Base-by-base conservation (phyloP, 2,113 vertebrate genomes). In the Monopterus albus region DNA sequence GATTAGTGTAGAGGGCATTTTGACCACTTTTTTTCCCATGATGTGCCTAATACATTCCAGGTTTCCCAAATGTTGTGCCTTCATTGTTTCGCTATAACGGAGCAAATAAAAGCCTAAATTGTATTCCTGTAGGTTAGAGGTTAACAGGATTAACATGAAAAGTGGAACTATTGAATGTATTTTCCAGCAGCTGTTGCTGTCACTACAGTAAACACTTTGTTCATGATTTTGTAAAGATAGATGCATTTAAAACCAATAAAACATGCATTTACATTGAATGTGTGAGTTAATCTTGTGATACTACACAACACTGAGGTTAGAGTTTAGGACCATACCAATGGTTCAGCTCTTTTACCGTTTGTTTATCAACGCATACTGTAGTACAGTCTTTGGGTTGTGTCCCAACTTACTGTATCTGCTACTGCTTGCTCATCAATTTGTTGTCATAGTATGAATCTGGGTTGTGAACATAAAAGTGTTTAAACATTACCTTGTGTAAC, bases 21-120 rank as follows among this genome's bases (percentile, higher is more conserved):
- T 68, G 47, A 80, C 81, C 62, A 63, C 66, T n/a, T n/a, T 57
- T 25, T 25, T 47, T 14, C 40, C 61, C 49, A 23, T 79, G 60
- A 95, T 85, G 94, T 95, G 94, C 94, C 94, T 95, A 92, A 95
- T 91, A 95, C 95, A 96, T 96, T 96, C 95, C 95, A 94, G 92
- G 92, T 84, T 80, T 81, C 91, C 90, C 87, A 72, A 23, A 63
- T 47, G 52, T 78, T 59, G 58, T 83, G 68, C 80, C 78, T 84
- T 88, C 85, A 71, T 91, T 87, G 87, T 46, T 93, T 75, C 85
- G 53, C 70, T n/a, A 21, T 40, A 35, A 58, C 26, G 4, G 46
- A 52, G 33, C 38, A 46, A 42, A 47, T 65, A 90, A 93, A 91
- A 85, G 84, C 87, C 88, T 92, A 85, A 90, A 95, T 95, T 95